Conservation (phyloP, 1,140 invertebrate genomes). For the Daktulosphaira vitifoliae region DNA sequence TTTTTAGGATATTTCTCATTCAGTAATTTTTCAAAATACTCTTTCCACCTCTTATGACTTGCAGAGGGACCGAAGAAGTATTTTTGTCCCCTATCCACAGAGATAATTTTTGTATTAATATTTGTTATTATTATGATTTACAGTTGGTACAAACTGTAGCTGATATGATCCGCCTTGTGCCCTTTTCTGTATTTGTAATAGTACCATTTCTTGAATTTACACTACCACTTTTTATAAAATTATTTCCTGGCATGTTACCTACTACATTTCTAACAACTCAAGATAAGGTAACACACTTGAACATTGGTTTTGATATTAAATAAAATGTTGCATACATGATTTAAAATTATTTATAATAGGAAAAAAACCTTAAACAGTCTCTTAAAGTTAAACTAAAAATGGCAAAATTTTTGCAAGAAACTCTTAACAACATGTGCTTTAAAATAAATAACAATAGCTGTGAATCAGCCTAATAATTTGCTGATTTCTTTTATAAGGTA, state of each 20-base stretch:
- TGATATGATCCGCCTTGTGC: slow-evolving; percentile 92
- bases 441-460: slow-evolving; percentile 67
- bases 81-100: no score
- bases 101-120: no score
- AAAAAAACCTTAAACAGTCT: slow-evolving; percentile 83
- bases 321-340: no score
- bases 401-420: slow-evolving; percentile 94
- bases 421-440: slow-evolving; percentile 86
- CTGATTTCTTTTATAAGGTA: slow-evolving; percentile 81
- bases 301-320: no score
- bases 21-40: no score
- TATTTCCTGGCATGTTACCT: slow-evolving; percentile 96
- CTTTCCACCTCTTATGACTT: no score
- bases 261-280: slow-evolving; percentile 91
- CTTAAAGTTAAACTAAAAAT: slow-evolving; percentile 95
- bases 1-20: no score
- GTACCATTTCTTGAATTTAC: slow-evolving; percentile 98
- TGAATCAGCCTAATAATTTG: slow-evolving; percentile 83
- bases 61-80: no score
- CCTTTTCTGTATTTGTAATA: slow-evolving; percentile 95
- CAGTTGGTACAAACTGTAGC: slow-evolving; percentile 85
- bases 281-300: slow-evolving; percentile 59
- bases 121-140: slow-evolving; percentile 34
- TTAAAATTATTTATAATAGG: no score
- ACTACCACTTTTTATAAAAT: slow-evolving; percentile 86